Base-by-base conservation (phyloP, 2,113 vertebrate genomes). In the Thunnus thynnus region DNA sequence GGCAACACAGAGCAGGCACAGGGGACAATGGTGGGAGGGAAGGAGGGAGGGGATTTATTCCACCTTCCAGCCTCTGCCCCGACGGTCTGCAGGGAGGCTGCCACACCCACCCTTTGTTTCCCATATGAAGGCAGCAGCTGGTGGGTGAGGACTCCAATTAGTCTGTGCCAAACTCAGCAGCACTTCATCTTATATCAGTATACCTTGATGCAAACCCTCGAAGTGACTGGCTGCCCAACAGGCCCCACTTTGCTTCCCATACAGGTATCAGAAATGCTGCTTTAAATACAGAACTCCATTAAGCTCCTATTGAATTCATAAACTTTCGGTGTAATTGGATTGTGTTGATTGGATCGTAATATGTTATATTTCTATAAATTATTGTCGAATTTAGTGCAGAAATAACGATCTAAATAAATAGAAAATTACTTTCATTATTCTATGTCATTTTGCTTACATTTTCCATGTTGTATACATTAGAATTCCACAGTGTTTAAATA, bases 91-190 rank as follows among this genome's bases (percentile, higher is more conserved):
- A 62, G 84, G 88, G 87, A 92, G 82, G 51, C 73, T 63, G 83
- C 86, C 91, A 89, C 89, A 72, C 93, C 91, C 88, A 86, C 82
- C 76, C 93, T 93, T 90, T 92, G 91, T 94, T 86, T 94, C 78
- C 75, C 76, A 62, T 72, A 77, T 72, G 76, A 78, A 71, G 83
- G 83, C 80, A 84, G 93, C 93, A 94, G 92, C 95, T 94, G 93
- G 74, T 81, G 60, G 81, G 74, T 87, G 86, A 88, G 75, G 84
- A 66, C 88, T 71, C 63, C 67, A 82, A 89, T 93, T 91, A 92
- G 91, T 86, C 78, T 69, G 68, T 41, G 71, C 85, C 82, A 80
- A 56, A 80, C 80, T 76, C 80, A 71, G 76, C 56, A 73, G 61
- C 73, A 62, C 55, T 80, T 73, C 27, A 72, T 64, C 22, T 74